Evolutionary conservation across 2,797 vertebrate species (phyloP).

Genomic region (Mionectes olivaceus): DNA sequence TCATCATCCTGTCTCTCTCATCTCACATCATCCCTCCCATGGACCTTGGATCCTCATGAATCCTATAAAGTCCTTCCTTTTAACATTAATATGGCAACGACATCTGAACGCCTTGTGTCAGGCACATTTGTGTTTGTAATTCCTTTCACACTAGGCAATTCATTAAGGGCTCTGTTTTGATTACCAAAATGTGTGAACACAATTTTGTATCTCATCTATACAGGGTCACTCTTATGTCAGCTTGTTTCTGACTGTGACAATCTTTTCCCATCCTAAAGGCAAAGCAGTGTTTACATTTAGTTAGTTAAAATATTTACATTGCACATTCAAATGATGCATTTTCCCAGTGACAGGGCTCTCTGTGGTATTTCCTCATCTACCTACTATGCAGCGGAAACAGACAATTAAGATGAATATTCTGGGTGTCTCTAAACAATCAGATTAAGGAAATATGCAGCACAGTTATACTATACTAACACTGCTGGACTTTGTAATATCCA

Average conservation of each 20-base stretch:
- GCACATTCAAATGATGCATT: slow-evolving; percentile 54
- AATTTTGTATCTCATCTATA: slow-evolving; percentile 52
- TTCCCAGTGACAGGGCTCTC: slow-evolving; percentile 47
- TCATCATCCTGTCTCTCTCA: neutral
- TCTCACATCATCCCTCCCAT: neutral
- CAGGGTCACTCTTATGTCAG: slow-evolving; percentile 53
- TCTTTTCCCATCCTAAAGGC: slow-evolving; percentile 50
- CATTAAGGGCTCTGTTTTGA: slow-evolving; percentile 58
- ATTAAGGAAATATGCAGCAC: slow-evolving; percentile 10
- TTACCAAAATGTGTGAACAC: slow-evolving; percentile 56
- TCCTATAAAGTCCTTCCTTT: neutral
- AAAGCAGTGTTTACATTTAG: slow-evolving; percentile 49
- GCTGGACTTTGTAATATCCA: neutral
- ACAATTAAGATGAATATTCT: slow-evolving; percentile 30
- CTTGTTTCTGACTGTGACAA: neutral
- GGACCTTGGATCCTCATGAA: neutral
- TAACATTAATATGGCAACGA: neutral
- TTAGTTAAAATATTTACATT: slow-evolving; percentile 69
- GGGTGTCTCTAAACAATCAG: slow-evolving; percentile 4
- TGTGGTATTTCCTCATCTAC: slow-evolving; percentile 64
- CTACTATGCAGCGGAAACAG: slow-evolving; percentile 19
- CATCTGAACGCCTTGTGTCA: neutral
- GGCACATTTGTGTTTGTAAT: slow-evolving; percentile 45
- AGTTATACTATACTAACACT: neutral
- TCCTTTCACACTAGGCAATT: slow-evolving; percentile 43